These are phyloP conservation scores for Pavo muticus DNA, from an alignment of 2,113 vertebrate genomes.

Conservation along the genomic window DNA sequence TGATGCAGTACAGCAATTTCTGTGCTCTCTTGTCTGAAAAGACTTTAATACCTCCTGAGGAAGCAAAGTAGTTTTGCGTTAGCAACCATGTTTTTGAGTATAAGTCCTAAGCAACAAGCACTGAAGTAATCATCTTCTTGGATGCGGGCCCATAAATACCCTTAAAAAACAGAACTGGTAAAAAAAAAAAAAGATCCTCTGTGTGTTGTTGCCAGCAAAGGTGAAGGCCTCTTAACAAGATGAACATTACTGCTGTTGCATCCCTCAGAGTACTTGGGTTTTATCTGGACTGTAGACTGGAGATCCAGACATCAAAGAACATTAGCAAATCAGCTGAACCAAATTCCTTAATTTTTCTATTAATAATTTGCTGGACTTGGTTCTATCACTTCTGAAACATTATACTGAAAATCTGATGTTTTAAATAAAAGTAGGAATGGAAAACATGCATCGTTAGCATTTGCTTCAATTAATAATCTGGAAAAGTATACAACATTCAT, in stretches of 20 bases:
- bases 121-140: constrained; percentile 20
- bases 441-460: background rate
- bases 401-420: background rate
- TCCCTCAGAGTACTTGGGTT: background rate
- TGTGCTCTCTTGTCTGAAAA: background rate
- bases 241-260: background rate
- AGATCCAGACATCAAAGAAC: background rate
- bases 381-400: background rate
- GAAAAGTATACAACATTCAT: background rate
- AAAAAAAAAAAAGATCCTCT: background rate
- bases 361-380: background rate
- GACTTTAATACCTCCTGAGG: background rate
- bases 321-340: background rate
- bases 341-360: background rate
- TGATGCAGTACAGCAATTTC: background rate
- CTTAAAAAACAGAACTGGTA: background rate
- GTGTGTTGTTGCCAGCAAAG: background rate
- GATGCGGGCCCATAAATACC: background rate
- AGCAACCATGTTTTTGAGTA: background rate
- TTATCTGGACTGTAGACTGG: background rate
- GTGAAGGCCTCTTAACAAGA: background rate
- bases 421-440: background rate
- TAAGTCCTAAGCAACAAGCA: constrained; percentile 23
- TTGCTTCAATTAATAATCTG: background rate
- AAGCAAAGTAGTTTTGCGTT: background rate